Evolutionary conservation across 2,797 vertebrate genomes (phyloP), one percentile per base, ranked within the genome.

Genomic region (Sciurus vulgaris): DNA sequence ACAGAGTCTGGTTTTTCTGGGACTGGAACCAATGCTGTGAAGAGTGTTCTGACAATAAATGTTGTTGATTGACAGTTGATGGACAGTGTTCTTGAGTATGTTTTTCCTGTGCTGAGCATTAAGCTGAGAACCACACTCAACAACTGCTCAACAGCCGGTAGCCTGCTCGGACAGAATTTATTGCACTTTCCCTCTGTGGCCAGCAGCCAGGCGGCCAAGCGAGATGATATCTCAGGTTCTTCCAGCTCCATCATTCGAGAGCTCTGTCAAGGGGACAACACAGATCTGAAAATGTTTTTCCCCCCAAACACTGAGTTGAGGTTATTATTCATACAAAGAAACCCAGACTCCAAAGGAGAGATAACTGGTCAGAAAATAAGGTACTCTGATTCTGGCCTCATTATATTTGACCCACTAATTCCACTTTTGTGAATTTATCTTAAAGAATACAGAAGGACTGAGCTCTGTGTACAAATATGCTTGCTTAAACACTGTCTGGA

Each of bases 1-100:
- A 41, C 7, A 83, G 78, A 94, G 77, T 95, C 97, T 97, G 96
- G 18, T 82, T 96, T 96, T 97, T 98, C 96, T 97, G 97, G 97
- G 96, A 95, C 54, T 28, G 47, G 81, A 95, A 95, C 86, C 96
- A 96, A 73, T 61, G 54, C 83, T 78, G 63, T 38, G 82, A 89
- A 85, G 90, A 94, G 49, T 67, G 61, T 95, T 96, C 92, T 61
- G 81, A 97, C 89, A 96, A 95, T 94, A 78, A 94, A 94, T 44
- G 88, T 44, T 30, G 81, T 35, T 95, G 96, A 97, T 76, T 97
- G 97, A 97, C 94, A 86, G 91, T 54, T 96, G 97, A 96, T 54
- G 87, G 94, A 95, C 96, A 87, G 30, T 47, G 84, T 94, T 96
- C 96, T 91, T 83, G 72, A 88, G 78, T 73, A 54, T n/a, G 63